Evolutionary conservation across 1,140 invertebrate species (phyloP).

Genomic region (Aphaenogaster ashmeadi): DNA sequence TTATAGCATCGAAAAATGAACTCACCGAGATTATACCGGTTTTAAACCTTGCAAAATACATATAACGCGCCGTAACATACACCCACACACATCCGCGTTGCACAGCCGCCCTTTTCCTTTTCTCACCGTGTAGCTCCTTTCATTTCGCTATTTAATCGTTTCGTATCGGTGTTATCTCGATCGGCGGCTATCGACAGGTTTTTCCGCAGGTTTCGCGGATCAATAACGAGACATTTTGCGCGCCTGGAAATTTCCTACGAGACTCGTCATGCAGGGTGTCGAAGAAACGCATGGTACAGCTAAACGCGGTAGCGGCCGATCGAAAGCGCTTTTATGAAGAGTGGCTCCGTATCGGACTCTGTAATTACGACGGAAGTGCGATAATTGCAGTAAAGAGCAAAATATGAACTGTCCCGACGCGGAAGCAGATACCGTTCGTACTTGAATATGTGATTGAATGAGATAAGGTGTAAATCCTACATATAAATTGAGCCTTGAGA

Average conservation of each 20-base stretch:
- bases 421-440: conserved; percentile 12
- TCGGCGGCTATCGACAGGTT: conserved; percentile 41
- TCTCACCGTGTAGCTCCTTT: conserved; percentile 54
- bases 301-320: conserved; percentile 7
- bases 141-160: conserved; percentile 62
- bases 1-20: conserved; percentile 46
- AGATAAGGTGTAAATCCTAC: not conserved
- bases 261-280: conserved; percentile 38
- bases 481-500: conserved; percentile 1
- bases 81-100: not conserved
- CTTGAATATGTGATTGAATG: conserved; percentile 21
- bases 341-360: not conserved
- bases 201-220: conserved; percentile 48
- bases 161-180: conserved; percentile 40
- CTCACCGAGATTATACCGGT: conserved; percentile 52
- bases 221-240: conserved; percentile 42
- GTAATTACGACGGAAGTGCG: conserved; percentile 4
- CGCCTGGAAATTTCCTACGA: conserved; percentile 66
- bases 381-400: conserved; percentile 25
- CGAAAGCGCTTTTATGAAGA: conserved; percentile 16
- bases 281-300: not conserved
- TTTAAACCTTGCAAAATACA: conserved; percentile 34
- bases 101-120: conserved; percentile 59
- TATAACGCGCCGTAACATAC: conserved; percentile 21
- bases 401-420: conserved; percentile 18